Conservation (phyloP, 2,113 vertebrate species). For the Galemys pyrenaicus region DNA sequence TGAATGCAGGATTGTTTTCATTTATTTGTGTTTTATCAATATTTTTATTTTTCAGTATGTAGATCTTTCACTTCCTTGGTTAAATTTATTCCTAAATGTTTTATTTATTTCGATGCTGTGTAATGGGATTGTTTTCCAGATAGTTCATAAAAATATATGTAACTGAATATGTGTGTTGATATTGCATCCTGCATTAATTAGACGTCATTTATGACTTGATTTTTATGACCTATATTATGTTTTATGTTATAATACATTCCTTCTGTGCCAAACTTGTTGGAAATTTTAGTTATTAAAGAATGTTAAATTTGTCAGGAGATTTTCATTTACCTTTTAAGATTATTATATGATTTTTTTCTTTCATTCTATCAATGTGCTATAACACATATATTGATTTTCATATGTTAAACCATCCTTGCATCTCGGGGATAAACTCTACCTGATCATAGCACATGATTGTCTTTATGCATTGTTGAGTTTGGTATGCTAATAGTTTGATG, state of each 20-base stretch:
- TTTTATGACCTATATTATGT: background rate
- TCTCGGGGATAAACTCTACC: too few relatives aligned
- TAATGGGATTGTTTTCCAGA: background rate
- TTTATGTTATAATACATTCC: background rate
- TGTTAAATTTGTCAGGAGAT: background rate
- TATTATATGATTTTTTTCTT: background rate
- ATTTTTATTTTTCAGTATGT: background rate
- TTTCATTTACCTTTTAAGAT: background rate
- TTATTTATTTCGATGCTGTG: background rate
- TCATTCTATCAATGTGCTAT: background rate
- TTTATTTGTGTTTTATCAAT: background rate
- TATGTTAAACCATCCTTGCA: too few relatives aligned
- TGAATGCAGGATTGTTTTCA: background rate
- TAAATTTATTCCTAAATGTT: too few relatives aligned
- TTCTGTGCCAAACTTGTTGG: background rate
- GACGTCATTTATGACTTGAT: background rate
- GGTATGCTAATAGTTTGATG: too few relatives aligned
- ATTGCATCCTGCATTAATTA: background rate
- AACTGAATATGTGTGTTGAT: background rate
- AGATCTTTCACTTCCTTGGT: too few relatives aligned
- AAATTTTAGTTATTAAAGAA: background rate
- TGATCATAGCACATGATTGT: too few relatives aligned
- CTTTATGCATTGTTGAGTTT: too few relatives aligned
- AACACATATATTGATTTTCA: background rate
- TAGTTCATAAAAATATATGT: background rate